A percentile compares a stretch with the other conserved stretches of the same genome.
These are phyloP conservation scores for Otolemur garnettii DNA, from an alignment of 2,113 vertebrate genomes.

Conservation along the genomic window DNA sequence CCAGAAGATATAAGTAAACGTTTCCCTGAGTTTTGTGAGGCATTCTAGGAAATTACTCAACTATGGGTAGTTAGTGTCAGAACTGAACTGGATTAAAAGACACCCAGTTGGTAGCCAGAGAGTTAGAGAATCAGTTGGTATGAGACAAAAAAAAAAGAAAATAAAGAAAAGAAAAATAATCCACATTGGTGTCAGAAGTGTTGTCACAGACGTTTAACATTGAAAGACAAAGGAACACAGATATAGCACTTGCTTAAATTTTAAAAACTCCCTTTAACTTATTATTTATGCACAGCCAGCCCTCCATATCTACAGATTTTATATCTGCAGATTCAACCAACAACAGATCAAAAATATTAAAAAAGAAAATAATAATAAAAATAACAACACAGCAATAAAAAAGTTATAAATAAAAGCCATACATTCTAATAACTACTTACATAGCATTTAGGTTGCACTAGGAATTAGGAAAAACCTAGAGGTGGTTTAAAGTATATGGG, in stretches of 20 bases:
- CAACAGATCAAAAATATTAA: background rate
- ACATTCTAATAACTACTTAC: background rate
- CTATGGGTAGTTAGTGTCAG: background rate
- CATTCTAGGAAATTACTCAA: background rate
- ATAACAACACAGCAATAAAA: background rate
- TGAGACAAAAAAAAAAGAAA: background rate
- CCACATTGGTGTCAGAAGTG: too few relatives aligned
- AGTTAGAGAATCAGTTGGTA: background rate
- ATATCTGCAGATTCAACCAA: background rate
- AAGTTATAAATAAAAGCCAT: background rate
- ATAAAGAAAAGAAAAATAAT: background rate
- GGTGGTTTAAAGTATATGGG: background rate
- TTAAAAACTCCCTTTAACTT: background rate
- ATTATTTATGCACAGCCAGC: background rate
- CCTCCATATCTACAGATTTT: background rate
- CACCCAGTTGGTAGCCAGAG: background rate
- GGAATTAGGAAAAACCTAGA: background rate
- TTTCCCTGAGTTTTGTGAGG: background rate
- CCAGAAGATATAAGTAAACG: background rate
- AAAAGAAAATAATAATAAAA: background rate
- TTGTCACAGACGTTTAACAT: background rate
- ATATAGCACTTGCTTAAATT: background rate
- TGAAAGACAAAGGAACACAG: background rate
- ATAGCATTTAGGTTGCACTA: background rate
- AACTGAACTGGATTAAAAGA: background rate